These are phyloP conservation scores for Dicaeum eximium DNA, from an alignment of 2,113 vertebrate species.

Conservation along the genomic window DNA sequence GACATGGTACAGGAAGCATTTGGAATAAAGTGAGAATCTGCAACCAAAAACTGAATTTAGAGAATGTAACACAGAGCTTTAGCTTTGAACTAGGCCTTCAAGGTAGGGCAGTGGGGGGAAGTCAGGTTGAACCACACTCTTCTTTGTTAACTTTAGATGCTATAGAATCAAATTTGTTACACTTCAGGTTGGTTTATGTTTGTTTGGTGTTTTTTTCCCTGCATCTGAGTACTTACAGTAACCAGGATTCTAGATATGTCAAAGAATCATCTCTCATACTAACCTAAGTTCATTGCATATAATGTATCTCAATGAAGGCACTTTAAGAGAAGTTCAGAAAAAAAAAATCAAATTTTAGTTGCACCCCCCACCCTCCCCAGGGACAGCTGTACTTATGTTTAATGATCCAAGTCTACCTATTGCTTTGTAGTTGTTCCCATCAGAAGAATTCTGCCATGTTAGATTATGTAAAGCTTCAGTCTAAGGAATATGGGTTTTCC, in stretches of 20 bases:
- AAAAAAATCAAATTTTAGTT: neutral
- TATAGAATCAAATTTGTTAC: neutral
- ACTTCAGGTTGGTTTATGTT: neutral
- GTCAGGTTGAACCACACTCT: neutral
- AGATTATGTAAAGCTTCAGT: neutral
- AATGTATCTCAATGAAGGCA: neutral
- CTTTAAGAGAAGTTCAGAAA: neutral
- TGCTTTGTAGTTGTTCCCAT: neutral
- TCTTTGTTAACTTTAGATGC: neutral
- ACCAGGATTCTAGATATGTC: neutral
- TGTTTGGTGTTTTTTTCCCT: neutral
- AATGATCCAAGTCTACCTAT: neutral
- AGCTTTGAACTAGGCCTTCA: neutral
- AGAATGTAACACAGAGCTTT: neutral
- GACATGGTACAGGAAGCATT: neutral
- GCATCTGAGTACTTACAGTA: neutral
- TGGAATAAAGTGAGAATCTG: neutral
- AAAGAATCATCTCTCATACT: neutral
- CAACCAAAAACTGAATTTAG: neutral
- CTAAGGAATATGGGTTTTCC: neutral
- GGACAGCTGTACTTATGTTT: neutral
- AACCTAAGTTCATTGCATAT: neutral
- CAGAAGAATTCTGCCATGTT: neutral
- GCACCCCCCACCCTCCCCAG: neutral
- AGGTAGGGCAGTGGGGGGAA: neutral